Percentiles rank a stretch among this genome's conserved stretches.
Evolutionary conservation across 2,797 vertebrate species (phyloP).

Genomic region (Rhinoraja longicauda): DNA sequence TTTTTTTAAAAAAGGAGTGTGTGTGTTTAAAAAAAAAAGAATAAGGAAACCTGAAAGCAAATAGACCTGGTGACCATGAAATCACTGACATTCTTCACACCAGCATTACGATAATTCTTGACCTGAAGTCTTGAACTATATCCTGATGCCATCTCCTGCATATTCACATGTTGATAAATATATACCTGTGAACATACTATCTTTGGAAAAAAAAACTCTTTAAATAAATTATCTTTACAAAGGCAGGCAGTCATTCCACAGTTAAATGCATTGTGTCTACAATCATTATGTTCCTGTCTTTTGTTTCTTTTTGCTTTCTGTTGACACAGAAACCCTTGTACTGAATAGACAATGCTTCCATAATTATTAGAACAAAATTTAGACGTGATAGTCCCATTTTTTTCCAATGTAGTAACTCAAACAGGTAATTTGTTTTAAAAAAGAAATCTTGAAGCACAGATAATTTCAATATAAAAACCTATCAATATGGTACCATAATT

Average conservation of each 20-base stretch:
- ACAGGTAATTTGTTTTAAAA: conserved; percentile 11
- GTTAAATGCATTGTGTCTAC: conserved; percentile 37
- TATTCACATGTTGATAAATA: conserved; percentile 36
- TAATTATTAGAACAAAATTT: conserved; percentile 2
- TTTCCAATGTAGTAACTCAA: conserved; percentile 18
- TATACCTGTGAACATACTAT: conserved; percentile 38
- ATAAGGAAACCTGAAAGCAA: conserved; percentile 13
- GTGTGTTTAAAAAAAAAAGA: not conserved
- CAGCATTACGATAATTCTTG: not conserved
- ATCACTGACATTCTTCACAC: conserved; percentile 21
- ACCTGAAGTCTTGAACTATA: not conserved
- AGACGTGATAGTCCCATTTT: conserved; percentile 24
- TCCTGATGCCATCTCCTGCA: conserved; percentile 27
- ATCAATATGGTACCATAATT: conserved; percentile 90
- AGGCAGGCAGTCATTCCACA: conserved; percentile 30
- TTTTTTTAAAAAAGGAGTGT: not conserved
- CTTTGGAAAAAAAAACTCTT: conserved; percentile 36
- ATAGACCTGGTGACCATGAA: conserved; percentile 20
- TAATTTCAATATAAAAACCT: conserved; percentile 68
- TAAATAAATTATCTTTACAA: conserved; percentile 39
- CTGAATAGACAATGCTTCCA: conserved; percentile 15
- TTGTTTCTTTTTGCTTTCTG: not conserved
- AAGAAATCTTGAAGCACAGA: conserved; percentile 58
- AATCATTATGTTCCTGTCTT: conserved; percentile 33
- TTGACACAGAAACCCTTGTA: not conserved